Evolutionary conservation across 1,140 invertebrate genomes (phyloP).

Genomic region (Fragariocoptes setiger): DNA sequence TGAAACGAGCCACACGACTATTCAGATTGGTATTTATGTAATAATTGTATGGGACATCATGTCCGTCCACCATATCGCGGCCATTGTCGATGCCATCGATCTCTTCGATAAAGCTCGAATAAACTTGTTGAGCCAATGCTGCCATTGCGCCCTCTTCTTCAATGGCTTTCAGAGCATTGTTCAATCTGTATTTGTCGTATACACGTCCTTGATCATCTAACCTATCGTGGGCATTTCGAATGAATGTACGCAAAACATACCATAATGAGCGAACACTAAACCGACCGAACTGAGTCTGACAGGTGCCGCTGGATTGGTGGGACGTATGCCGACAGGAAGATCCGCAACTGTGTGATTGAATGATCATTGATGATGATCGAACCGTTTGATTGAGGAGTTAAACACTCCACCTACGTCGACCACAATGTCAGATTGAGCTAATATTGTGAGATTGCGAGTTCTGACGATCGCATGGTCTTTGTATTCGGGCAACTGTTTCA

Average conservation of each 20-base stretch:
- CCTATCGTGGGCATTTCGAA: slow-evolving; percentile 26
- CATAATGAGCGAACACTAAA: slow-evolving; percentile 65
- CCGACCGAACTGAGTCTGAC: slow-evolving; percentile 75
- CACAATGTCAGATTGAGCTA: slow-evolving; percentile 64
- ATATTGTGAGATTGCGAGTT: slow-evolving; percentile 26
- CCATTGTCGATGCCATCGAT: slow-evolving; percentile 93
- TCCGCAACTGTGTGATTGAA: slow-evolving; percentile 25
- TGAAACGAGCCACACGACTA: slow-evolving; percentile 36
- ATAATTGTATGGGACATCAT: slow-evolving; percentile 20
- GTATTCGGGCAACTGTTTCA: slow-evolving; percentile 46
- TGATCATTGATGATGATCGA: slow-evolving; percentile 39
- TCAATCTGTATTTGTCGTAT: slow-evolving; percentile 1
- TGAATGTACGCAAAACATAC: too few relatives aligned
- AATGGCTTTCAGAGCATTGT: too few relatives aligned
- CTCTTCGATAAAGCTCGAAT: slow-evolving; percentile 65
- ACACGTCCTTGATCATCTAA: slow-evolving; percentile 4
- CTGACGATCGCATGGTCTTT: slow-evolving; percentile 43
- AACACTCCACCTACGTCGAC: slow-evolving; percentile 81
- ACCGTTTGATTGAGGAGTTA: slow-evolving; percentile 33
- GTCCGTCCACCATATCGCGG: too few relatives aligned
- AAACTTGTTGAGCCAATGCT: slow-evolving; percentile 44
- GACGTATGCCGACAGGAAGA: slow-evolving; percentile 26
- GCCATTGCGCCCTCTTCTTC: slow-evolving; percentile 19
- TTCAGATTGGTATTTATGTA: slow-evolving; percentile 42
- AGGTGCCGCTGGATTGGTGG: slow-evolving; percentile 21